Percentiles rank a stretch among this genome's conserved stretches.
phyloP scores from a whole-genome alignment of 2,888 invertebrate species.

The Ophioninae sp. region DNA sequence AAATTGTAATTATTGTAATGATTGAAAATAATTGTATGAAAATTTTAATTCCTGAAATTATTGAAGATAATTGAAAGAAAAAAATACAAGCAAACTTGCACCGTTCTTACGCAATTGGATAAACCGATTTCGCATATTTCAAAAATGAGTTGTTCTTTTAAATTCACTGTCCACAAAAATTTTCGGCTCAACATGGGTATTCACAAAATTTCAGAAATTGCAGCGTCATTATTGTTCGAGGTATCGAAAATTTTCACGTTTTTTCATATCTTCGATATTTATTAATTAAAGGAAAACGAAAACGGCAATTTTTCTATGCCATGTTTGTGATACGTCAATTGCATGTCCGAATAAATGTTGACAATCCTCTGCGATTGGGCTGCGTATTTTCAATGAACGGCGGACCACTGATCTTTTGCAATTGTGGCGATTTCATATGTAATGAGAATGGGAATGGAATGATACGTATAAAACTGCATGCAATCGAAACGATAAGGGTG shows the following conservation, averaged over 20 bases:
- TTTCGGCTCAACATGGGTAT: background rate
- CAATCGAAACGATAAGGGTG: constrained; percentile 22
- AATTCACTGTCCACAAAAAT: background rate
- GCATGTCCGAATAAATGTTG: background rate
- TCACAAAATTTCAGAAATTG: background rate
- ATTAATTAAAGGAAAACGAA: background rate
- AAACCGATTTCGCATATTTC: background rate
- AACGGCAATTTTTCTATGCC: background rate
- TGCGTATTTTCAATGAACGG: background rate
- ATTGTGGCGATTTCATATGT: background rate
- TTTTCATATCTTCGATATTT: background rate
- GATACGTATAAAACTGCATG: background rate
- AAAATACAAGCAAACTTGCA: too few species aligned
- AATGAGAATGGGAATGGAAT: background rate
- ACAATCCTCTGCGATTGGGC: background rate
- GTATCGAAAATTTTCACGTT: background rate
- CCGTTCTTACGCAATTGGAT: background rate
- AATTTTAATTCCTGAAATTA: too few species aligned
- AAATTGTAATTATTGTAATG: background rate
- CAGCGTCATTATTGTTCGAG: background rate
- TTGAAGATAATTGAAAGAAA: too few species aligned
- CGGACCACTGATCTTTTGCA: background rate
- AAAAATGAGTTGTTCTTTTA: background rate
- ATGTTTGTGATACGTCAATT: background rate
- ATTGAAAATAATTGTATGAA: too few species aligned